Percentiles rank a stretch among this genome's conserved stretches.
phyloP scores from a whole-genome alignment of 2,113 vertebrate genomes.

The Hyperoodon ampullatus region DNA sequence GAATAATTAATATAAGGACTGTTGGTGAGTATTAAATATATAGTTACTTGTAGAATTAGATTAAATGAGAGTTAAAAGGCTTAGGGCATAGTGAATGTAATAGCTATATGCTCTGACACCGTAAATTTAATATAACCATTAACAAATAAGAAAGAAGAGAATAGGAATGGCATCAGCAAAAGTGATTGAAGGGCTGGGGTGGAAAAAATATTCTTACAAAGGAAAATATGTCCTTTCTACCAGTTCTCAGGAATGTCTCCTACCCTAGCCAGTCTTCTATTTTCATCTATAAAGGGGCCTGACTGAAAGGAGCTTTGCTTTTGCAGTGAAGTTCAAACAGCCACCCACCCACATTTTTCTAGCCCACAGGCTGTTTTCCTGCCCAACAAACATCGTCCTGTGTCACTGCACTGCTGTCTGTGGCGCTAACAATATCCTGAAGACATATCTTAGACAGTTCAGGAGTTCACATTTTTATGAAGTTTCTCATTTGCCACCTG shows the following conservation, averaged over 20 bases:
- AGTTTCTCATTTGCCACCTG: not conserved
- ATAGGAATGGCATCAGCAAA: not conserved
- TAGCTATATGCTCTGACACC: not conserved
- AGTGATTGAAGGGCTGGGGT: not conserved
- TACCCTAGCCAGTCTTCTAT: not conserved
- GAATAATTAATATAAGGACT: not conserved
- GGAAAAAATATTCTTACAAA: not conserved
- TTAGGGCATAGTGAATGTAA: not conserved
- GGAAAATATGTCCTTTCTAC: not conserved
- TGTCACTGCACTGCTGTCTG: not conserved
- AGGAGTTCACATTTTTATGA: not conserved
- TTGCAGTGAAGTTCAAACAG: constrained; percentile 3
- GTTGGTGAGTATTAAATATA: not conserved
- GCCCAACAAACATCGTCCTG: not conserved
- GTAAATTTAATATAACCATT: not conserved
- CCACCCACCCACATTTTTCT: constrained; percentile 36
- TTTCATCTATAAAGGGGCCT: not conserved
- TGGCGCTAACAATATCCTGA: not conserved
- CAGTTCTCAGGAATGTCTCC: not conserved
- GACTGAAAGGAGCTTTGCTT: constrained; percentile 34
- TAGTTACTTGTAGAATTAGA: not conserved
- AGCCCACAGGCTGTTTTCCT: constrained; percentile 15
- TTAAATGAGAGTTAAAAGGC: not conserved
- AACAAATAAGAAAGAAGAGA: not conserved
- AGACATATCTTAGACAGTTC: not conserved